Percentiles rank a stretch among this genome's conserved stretches.
Evolutionary conservation across 1,140 invertebrate species (phyloP).

Genomic region (Tetranychus cinnabarinus): DNA sequence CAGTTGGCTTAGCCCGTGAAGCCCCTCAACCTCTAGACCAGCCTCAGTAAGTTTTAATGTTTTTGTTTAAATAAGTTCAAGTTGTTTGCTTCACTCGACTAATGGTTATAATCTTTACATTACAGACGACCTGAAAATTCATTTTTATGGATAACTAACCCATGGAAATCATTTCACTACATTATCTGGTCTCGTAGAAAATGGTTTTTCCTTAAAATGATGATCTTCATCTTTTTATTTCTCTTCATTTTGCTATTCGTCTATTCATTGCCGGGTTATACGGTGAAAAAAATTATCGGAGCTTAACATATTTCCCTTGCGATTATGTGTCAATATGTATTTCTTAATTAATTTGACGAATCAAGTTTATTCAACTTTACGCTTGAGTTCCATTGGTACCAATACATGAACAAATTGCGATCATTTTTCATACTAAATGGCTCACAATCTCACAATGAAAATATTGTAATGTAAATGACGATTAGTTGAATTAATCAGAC

Average conservation of each 20-base stretch:
- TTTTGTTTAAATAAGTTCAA: background rate
- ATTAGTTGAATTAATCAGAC: too few species aligned
- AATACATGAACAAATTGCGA: too few species aligned
- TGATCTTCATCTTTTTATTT: constrained; percentile 35
- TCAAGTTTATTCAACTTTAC: too few species aligned
- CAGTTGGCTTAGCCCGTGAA: constrained; percentile 52
- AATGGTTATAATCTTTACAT: constrained; percentile 12
- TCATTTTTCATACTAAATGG: too few species aligned
- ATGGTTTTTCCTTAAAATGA: constrained; percentile 53
- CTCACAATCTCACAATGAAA: too few species aligned
- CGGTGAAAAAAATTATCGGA: background rate
- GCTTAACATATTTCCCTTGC: background rate
- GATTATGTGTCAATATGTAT: too few species aligned
- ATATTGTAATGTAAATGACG: too few species aligned
- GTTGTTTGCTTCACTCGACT: background rate
- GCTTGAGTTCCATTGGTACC: too few species aligned
- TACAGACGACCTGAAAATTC: constrained; percentile 66
- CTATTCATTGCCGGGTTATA: background rate
- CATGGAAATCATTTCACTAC: constrained; percentile 65
- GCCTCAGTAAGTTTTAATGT: constrained; percentile 41
- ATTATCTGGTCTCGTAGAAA: constrained; percentile 83
- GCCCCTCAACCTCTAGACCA: constrained; percentile 70
- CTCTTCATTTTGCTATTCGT: constrained; percentile 28
- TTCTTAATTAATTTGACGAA: too few species aligned
- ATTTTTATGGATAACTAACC: constrained; percentile 80